Percentiles rank a stretch among this genome's conserved stretches.
Conservation (phyloP, 2,888 invertebrate species). For the Eupithecia abbreviata region DNA sequence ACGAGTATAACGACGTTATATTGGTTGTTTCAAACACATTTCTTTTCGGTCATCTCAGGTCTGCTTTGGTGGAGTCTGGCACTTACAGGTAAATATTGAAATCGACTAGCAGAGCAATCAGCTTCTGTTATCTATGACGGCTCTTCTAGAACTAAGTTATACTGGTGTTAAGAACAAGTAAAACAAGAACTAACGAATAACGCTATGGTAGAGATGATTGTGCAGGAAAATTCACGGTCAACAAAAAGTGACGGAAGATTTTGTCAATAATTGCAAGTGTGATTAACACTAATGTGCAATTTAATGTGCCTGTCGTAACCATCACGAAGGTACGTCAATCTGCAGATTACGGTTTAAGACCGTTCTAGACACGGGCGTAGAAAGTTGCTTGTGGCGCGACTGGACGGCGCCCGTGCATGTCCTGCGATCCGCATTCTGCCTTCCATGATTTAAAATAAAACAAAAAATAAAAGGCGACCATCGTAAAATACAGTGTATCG, state of each 20-base stretch:
- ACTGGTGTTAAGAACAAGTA: slow-evolving; percentile 16
- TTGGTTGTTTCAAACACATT: too few species aligned
- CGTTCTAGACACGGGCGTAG: slow-evolving; percentile 81
- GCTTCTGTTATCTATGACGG: background rate
- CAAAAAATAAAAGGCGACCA: slow-evolving; percentile 68
- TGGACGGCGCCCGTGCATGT: slow-evolving; percentile 77
- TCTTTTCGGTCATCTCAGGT: too few species aligned
- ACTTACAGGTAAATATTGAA: background rate
- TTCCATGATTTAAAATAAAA: slow-evolving; percentile 72
- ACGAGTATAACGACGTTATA: too few species aligned
- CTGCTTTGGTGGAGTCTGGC: background rate
- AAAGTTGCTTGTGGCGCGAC: slow-evolving; percentile 83
- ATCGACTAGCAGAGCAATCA: background rate
- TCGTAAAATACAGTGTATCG: slow-evolving; percentile 72
- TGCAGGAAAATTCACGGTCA: slow-evolving; percentile 47
- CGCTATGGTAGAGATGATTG: slow-evolving; percentile 23
- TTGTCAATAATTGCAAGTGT: slow-evolving; percentile 57
- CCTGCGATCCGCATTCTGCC: slow-evolving; percentile 81
- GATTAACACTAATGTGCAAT: slow-evolving; percentile 72
- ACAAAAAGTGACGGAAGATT: slow-evolving; percentile 50
- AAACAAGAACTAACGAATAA: slow-evolving; percentile 19
- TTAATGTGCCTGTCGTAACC: slow-evolving; percentile 79
- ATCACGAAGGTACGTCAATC: slow-evolving; percentile 79
- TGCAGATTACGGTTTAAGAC: slow-evolving; percentile 81
- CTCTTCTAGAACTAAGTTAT: background rate